A percentile compares a stretch with the other conserved stretches of the same genome.
These are phyloP conservation scores for Parauchenoglanis ngamensis DNA, from an alignment of 2,797 vertebrate species.

Conservation along the genomic window DNA sequence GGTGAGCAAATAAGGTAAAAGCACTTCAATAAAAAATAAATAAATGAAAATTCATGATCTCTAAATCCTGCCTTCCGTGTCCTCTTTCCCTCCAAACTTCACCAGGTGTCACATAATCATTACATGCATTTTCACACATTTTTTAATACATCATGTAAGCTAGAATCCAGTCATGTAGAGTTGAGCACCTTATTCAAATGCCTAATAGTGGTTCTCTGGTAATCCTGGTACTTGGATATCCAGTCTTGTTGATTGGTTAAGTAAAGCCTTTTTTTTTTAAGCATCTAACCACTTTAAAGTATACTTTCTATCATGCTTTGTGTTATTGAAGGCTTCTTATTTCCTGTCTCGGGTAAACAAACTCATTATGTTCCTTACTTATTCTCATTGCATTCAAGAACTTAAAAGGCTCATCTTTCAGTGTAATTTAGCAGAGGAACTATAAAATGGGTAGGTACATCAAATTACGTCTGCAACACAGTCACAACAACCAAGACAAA, in stretches of 20 bases:
- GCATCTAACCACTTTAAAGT: not conserved
- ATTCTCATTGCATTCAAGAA: not conserved
- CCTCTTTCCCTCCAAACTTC: not conserved
- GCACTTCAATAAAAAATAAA: not conserved
- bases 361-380: not conserved
- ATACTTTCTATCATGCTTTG: not conserved
- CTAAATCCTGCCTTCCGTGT: not conserved
- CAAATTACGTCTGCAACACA: not conserved
- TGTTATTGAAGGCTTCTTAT: not conserved
- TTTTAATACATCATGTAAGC: not conserved
- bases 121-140: not conserved
- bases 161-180: not conserved
- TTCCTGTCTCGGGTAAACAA: not conserved
- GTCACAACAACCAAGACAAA: not conserved
- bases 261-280: not conserved
- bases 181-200: not conserved
- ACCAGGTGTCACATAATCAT: not conserved
- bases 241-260: not conserved
- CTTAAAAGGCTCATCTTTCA: not conserved
- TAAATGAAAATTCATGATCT: not conserved
- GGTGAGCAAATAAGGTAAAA: not conserved
- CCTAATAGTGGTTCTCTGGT: not conserved
- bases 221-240: not conserved
- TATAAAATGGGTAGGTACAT: not conserved
- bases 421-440: not conserved